A percentile compares a stretch with the other conserved stretches of the same genome.
These are phyloP conservation scores for Trematomus bernacchii DNA, from an alignment of 2,797 vertebrate genomes.

Conservation along the genomic window DNA sequence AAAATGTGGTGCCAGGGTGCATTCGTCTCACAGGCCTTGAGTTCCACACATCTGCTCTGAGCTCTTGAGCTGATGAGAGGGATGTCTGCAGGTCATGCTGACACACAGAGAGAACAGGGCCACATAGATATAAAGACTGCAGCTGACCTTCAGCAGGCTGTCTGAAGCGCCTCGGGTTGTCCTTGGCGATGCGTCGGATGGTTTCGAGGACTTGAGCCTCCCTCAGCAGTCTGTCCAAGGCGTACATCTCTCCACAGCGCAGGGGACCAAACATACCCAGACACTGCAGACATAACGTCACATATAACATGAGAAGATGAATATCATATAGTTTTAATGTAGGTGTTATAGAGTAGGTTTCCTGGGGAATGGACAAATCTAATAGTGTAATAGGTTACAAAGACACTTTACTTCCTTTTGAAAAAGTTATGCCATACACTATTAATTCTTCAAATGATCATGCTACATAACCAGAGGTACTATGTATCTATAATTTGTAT, in stretches of 20 bases:
- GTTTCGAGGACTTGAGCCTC: slow-evolving; percentile 90
- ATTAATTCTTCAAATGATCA: not conserved
- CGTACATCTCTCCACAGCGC: slow-evolving; percentile 94
- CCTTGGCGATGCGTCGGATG: slow-evolving; percentile 85
- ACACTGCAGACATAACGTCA: slow-evolving; percentile 77
- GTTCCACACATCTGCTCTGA: too few relatives aligned
- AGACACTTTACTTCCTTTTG: not conserved
- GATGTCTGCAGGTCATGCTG: not conserved
- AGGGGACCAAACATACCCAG: slow-evolving; percentile 96
- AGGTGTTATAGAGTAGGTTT: not conserved
- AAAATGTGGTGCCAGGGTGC: too few relatives aligned
- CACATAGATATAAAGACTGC: not conserved
- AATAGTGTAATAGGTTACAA: not conserved
- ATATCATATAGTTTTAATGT: not conserved
- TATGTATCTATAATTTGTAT: not conserved
- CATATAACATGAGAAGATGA: not conserved
- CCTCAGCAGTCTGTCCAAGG: slow-evolving; percentile 91
- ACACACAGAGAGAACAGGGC: not conserved
- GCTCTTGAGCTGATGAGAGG: not conserved
- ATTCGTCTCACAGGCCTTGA: too few relatives aligned
- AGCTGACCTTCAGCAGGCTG: slow-evolving; percentile 89
- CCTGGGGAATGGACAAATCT: not conserved
- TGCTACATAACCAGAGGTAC: not conserved
- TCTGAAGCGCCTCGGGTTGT: slow-evolving; percentile 65
- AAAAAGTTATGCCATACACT: not conserved